Percentiles rank a stretch among this genome's conserved stretches.
Conservation (phyloP, 2,113 vertebrate species). For the Coregonus clupeaformis region DNA sequence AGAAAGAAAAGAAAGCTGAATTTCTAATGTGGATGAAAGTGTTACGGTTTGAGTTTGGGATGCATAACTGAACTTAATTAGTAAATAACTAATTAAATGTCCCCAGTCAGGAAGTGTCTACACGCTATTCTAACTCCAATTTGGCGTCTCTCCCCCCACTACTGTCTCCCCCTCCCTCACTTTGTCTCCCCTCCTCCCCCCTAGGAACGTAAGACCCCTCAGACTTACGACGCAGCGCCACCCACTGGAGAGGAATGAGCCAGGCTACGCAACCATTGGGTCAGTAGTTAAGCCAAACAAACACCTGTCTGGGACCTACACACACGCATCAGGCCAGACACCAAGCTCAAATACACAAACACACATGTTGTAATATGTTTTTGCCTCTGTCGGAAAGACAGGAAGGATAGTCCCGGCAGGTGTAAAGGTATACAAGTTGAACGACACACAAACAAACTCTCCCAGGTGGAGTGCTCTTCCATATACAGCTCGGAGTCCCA, state of each 20-base stretch:
- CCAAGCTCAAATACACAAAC: not conserved
- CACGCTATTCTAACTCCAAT: not conserved
- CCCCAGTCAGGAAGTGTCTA: not conserved
- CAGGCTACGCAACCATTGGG: slow-evolving; percentile 19
- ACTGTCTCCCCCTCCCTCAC: no score
- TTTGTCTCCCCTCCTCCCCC: not conserved
- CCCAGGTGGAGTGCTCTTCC: not conserved
- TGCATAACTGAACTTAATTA: no score
- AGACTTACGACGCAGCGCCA: slow-evolving; percentile 4
- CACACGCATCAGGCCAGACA: not conserved
- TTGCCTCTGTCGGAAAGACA: not conserved
- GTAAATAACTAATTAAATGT: not conserved
- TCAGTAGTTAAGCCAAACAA: slow-evolving; percentile 6
- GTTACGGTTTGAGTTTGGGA: no score
- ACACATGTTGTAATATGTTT: not conserved
- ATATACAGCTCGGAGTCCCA: not conserved
- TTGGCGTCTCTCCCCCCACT: not conserved
- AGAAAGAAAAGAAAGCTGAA: no score
- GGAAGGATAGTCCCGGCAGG: not conserved
- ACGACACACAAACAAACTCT: not conserved
- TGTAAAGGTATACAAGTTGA: not conserved
- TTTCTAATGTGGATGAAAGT: no score
- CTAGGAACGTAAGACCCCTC: slow-evolving; percentile 14
- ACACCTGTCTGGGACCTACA: not conserved
- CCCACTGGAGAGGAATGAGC: slow-evolving; percentile 30